Percentiles rank a stretch among this genome's conserved stretches.
Evolutionary conservation across 2,113 vertebrate species (phyloP).

Genomic region (Equus quagga): DNA sequence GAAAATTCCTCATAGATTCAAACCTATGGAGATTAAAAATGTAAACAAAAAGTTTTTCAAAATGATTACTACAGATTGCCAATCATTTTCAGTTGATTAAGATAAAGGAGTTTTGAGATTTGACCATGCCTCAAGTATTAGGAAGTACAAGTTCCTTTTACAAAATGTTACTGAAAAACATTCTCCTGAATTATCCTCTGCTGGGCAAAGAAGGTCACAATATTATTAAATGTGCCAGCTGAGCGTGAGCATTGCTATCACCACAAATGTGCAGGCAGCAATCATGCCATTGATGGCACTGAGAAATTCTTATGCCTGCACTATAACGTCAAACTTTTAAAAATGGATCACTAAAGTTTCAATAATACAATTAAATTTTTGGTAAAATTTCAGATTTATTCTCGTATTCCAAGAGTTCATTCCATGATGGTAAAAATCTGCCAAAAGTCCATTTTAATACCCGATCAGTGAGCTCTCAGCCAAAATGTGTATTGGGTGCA

Average conservation of each 20-base stretch:
- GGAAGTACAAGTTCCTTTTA: constrained; percentile 47
- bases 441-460: not conserved
- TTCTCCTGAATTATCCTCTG: constrained; percentile 26
- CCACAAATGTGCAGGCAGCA: not conserved
- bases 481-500: not conserved
- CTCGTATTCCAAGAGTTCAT: not conserved
- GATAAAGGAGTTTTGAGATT: constrained; percentile 32
- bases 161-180: not conserved
- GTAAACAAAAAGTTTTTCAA: constrained; percentile 13
- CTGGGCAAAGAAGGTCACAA: not conserved
- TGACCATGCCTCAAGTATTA: not conserved
- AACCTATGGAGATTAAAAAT: constrained; percentile 4
- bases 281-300: too few relatives aligned
- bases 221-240: not conserved
- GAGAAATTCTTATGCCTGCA: not conserved
- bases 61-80: not conserved
- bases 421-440: constrained; percentile 28
- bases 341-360: not conserved
- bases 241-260: not conserved
- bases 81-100: constrained; percentile 13
- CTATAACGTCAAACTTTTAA: not conserved
- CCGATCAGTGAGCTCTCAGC: not conserved
- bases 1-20: constrained; percentile 19
- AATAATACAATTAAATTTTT: not conserved
- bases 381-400: constrained; percentile 51